Evolutionary conservation across 2,888 invertebrate genomes (phyloP).

Genomic region (Nymphalis urticae): DNA sequence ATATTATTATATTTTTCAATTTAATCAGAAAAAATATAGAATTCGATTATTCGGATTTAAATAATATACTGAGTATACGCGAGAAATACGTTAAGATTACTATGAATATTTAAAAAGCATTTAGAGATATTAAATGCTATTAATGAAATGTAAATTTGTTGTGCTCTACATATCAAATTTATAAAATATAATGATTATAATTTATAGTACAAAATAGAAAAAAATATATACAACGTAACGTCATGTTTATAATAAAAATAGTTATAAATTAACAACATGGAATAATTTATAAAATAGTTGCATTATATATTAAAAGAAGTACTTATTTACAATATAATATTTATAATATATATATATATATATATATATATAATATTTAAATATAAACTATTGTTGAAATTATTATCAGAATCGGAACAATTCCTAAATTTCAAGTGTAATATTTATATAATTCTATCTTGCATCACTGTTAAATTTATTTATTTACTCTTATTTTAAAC

Average conservation of each 20-base stretch:
- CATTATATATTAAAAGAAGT: conserved; percentile 25
- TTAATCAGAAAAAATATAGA: too few species aligned
- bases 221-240: neutral
- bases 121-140: too few species aligned
- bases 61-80: too few species aligned
- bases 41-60: too few species aligned
- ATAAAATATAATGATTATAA: neutral
- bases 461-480: too few species aligned
- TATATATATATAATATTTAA: neutral
- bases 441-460: neutral
- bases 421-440: conserved; percentile 20
- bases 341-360: too few species aligned
- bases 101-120: too few species aligned
- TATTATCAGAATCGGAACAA: conserved; percentile 23
- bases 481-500: too few species aligned
- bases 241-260: conserved; percentile 6
- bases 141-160: too few species aligned
- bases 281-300: conserved; percentile 12
- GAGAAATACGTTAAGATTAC: too few species aligned
- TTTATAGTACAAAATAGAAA: neutral
- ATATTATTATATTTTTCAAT: too few species aligned
- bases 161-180: too few species aligned
- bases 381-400: conserved; percentile 6
- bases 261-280: conserved; percentile 16
- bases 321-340: conserved; percentile 15